These are phyloP conservation scores for Enteromius treurensis DNA, from an alignment of 2,797 vertebrate species.

Conservation along the genomic window DNA sequence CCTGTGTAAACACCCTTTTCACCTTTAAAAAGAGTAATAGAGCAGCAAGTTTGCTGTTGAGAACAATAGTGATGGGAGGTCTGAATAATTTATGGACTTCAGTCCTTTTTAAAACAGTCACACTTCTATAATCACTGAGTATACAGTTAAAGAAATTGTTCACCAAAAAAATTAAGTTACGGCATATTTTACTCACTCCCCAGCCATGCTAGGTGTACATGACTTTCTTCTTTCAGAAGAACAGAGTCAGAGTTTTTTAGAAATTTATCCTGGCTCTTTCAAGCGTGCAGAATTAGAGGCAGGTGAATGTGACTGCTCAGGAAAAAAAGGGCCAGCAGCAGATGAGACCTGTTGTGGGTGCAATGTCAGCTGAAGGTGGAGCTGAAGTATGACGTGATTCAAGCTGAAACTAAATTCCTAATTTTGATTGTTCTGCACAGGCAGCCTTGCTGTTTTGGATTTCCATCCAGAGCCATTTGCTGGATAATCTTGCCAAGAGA, in stretches of 20 bases:
- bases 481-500: background rate
- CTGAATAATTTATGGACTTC: background rate
- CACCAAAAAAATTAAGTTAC: too few relatives aligned
- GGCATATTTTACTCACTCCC: too few relatives aligned
- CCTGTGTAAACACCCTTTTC: background rate
- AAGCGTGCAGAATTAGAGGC: background rate
- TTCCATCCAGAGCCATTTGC: background rate
- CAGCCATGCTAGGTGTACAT: too few relatives aligned
- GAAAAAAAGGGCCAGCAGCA: background rate
- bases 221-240: too few relatives aligned
- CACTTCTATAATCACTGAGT: background rate
- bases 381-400: background rate
- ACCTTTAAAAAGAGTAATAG: background rate
- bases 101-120: background rate
- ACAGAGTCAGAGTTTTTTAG: too few relatives aligned
- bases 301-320: background rate
- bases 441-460: background rate
- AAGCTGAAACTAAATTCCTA: background rate
- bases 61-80: background rate
- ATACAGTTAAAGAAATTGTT: background rate
- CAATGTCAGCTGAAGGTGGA: background rate
- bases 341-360: constrained; percentile 1
- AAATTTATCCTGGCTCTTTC: background rate
- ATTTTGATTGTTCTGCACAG: background rate
- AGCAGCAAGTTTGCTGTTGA: background rate